Base-by-base conservation (phyloP, 2,888 invertebrate genomes). In the Rotaria macrura region DNA sequence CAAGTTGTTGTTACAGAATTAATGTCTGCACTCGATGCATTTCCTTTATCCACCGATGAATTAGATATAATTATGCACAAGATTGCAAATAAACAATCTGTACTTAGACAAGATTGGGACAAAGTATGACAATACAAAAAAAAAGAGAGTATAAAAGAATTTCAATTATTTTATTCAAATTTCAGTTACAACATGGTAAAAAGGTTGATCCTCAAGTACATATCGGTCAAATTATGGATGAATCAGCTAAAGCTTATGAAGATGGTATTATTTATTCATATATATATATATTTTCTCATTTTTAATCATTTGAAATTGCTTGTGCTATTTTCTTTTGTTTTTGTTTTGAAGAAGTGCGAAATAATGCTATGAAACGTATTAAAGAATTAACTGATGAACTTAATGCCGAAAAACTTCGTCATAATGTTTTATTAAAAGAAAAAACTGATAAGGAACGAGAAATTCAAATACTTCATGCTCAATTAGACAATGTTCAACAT, bases 141-240 rank as follows among this genome's bases (percentile, higher is more conserved):
- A 47, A 43, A 43, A 7, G 5, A 5, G 5, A 43, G 14, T 47
- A 6, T 10, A 3, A 47, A 2, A n/a, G 7, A 29, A n/a, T n/a
- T 47, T 47, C 47, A 65, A 9, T 43, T 79, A 0, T 25, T 4
- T 40, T 10, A 20, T 38, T 43, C 25, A 38, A 10, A 23, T 10
- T 6, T 43, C n/a, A 79, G 79, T 43, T 79, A 43, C 43, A 43
- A 79, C 43, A n/a, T 23, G 79, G 79, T n/a, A 34, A 79, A 79
- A 79, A 79, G n/a, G 43, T 79, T 20, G 79, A 79, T 79, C 79
- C 79, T 12, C 40, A 79, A 43, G 43, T 4, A 14, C 79, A 79
- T n/a, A 79, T 79, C 43, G 79, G 79, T 25, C 79, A 79, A n/a
- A n/a, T 79, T n/a, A 43, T 79, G 43, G 79, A 79, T 79, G 79